These are phyloP conservation scores for Tethea ocularis DNA, from an alignment of 2,888 invertebrate species.

Conservation along the genomic window DNA sequence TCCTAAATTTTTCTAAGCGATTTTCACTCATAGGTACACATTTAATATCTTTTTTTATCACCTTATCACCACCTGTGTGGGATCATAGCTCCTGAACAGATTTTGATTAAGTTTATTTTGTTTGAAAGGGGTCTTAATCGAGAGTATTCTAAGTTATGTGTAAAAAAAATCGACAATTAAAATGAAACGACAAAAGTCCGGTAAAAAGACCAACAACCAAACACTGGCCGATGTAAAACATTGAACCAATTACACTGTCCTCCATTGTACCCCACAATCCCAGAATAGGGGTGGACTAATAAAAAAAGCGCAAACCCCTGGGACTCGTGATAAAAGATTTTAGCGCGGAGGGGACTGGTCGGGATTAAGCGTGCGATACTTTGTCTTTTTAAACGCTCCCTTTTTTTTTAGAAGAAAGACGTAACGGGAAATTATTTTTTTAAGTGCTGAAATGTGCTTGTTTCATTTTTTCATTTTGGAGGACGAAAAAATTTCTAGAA, in stretches of 20 bases:
- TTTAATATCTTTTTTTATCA: too few relatives aligned
- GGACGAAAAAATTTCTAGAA: too few relatives aligned
- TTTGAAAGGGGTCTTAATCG: too few relatives aligned
- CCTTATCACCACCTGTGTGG: too few relatives aligned
- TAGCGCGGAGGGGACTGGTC: slow-evolving; percentile 58
- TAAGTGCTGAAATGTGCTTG: slow-evolving; percentile 23
- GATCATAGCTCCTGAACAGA: too few relatives aligned
- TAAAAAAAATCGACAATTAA: too few relatives aligned
- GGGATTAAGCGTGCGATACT: slow-evolving; percentile 69
- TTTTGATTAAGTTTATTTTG: too few relatives aligned
- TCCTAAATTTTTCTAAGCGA: too few relatives aligned
- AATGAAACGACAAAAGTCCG: slow-evolving; percentile 32
- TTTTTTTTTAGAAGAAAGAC: slow-evolving; percentile 46
- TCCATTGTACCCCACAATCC: slow-evolving; percentile 44
- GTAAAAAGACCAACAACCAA: slow-evolving; percentile 42
- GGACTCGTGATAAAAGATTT: slow-evolving; percentile 74
- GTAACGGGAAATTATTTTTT: slow-evolving; percentile 36
- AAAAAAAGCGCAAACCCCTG: slow-evolving; percentile 70
- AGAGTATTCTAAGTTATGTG: too few relatives aligned
- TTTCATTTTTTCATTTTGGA: neutral
- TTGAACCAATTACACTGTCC: slow-evolving; percentile 70
- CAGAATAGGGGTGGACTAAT: slow-evolving; percentile 47
- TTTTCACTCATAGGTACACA: too few relatives aligned
- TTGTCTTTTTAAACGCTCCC: slow-evolving; percentile 72
- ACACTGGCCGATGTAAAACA: slow-evolving; percentile 63